A percentile compares a stretch with the other conserved stretches of the same genome.
Conservation (phyloP, 2,888 invertebrate genomes). For the Masnerella sp. region DNA sequence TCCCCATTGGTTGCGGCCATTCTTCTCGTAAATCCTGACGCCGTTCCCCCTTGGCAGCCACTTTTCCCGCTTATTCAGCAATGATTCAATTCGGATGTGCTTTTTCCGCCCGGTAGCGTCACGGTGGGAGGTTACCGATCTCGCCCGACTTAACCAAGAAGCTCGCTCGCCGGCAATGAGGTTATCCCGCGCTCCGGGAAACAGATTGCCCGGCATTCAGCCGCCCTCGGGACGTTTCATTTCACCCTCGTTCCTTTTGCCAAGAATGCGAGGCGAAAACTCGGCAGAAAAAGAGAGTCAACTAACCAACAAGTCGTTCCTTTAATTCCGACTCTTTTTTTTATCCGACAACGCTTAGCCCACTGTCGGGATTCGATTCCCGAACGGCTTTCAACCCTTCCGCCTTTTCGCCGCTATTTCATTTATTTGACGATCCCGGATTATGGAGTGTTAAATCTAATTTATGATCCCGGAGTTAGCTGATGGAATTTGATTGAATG, state of each 20-base stretch:
- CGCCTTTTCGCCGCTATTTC: conserved; percentile 34
- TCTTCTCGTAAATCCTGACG: conserved; percentile 59
- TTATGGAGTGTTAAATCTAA: conserved; percentile 49
- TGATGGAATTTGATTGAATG: conserved; percentile 19
- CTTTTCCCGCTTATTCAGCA: conserved; percentile 78
- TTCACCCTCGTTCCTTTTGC: conserved; percentile 78
- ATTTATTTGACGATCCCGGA: conserved; percentile 39
- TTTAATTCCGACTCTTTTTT: conserved; percentile 70
- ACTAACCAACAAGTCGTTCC: conserved; percentile 75
- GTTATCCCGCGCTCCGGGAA: conserved; percentile 76
- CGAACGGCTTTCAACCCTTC: conserved; percentile 46
- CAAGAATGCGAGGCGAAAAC: conserved; percentile 30
- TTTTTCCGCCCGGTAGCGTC: conserved; percentile 66
- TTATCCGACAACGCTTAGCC: conserved; percentile 53
- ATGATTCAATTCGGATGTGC: conserved; percentile 76
- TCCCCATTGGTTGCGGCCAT: conserved; percentile 61
- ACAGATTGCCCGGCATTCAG: conserved; percentile 77
- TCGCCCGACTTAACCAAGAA: conserved; percentile 62
- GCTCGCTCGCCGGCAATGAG: conserved; percentile 66
- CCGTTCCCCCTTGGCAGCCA: conserved; percentile 65
- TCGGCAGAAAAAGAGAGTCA: conserved; percentile 64
- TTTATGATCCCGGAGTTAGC: conserved; percentile 24
- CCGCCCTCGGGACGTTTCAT: conserved; percentile 77
- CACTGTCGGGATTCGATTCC: conserved; percentile 45
- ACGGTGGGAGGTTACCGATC: conserved; percentile 61